A percentile compares a stretch with the other conserved stretches of the same genome.
phyloP scores from a whole-genome alignment of 2,888 invertebrate genomes.

The Volucella zonaria region DNA sequence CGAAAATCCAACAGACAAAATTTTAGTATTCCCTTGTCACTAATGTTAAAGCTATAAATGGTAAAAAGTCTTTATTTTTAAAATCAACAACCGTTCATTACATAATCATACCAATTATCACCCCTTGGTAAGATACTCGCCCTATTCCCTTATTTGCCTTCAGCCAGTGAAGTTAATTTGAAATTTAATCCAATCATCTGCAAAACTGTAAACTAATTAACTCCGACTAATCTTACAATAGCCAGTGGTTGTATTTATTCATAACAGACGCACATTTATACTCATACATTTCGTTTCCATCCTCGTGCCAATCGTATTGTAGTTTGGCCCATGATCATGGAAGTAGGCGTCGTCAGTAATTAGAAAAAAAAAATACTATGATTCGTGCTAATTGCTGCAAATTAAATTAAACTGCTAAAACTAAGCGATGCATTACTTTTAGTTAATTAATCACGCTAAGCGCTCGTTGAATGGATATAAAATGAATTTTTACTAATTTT shows the following conservation, averaged over 20 bases:
- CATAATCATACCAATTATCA: no score
- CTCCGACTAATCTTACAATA: background rate
- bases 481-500: background rate
- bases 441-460: conserved; percentile 36
- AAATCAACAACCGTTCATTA: no score
- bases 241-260: background rate
- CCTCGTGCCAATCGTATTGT: conserved; percentile 8
- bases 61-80: no score
- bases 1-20: no score
- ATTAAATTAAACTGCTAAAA: conserved; percentile 49
- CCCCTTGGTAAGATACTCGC: no score
- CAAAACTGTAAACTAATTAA: conserved; percentile 24
- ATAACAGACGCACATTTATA: conserved; percentile 26
- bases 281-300: conserved; percentile 9
- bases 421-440: conserved; percentile 31
- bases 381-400: conserved; percentile 50
- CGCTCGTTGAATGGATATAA: conserved; percentile 1
- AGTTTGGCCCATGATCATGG: conserved; percentile 18
- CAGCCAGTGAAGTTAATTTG: background rate
- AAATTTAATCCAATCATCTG: conserved; percentile 33
- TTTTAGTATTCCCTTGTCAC: no score
- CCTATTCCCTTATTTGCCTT: no score
- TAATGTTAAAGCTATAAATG: no score
- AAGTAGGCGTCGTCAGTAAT: conserved; percentile 7
- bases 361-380: conserved; percentile 28